A percentile compares a stretch with the other conserved stretches of the same genome.
Evolutionary conservation across 1,140 invertebrate genomes (phyloP).

Genomic region (Nomia melanderi): DNA sequence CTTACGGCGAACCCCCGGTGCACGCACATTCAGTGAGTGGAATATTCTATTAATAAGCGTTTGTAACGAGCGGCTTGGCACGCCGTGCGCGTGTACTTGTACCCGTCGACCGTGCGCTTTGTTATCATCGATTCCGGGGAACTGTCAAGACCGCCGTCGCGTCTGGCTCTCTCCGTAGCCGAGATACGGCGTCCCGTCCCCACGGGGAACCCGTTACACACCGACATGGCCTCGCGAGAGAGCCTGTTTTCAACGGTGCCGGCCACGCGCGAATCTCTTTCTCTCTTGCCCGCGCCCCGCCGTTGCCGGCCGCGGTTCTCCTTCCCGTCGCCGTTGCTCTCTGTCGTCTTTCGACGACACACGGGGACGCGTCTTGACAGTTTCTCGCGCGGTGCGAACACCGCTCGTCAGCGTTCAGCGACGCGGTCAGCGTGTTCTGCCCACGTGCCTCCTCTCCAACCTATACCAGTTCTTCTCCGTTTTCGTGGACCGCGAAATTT

Average conservation of each 20-base stretch:
- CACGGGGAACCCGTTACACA: conserved; percentile 7
- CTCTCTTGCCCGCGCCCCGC: too few species aligned
- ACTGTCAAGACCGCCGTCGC: conserved; percentile 34
- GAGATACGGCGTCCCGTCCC: conserved; percentile 1
- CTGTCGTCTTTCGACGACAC: conserved; percentile 1
- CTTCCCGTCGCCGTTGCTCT: neutral
- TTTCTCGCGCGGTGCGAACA: conserved; percentile 2
- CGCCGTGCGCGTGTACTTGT: too few species aligned
- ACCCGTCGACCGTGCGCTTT: too few species aligned
- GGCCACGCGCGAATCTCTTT: neutral
- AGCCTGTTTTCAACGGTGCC: neutral
- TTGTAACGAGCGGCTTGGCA: too few species aligned
- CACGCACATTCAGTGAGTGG: conserved; percentile 38
- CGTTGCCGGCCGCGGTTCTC: too few species aligned
- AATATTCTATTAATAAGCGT: conserved; percentile 36
- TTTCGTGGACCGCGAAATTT: neutral
- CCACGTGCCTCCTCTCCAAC: conserved; percentile 38
- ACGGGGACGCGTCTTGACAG: conserved; percentile 23
- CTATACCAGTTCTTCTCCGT: conserved; percentile 19
- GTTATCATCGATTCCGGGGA: conserved; percentile 1
- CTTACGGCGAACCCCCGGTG: neutral
- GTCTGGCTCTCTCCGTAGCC: neutral
- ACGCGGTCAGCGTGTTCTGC: conserved; percentile 22
- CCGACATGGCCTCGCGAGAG: conserved; percentile 4
- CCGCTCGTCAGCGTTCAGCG: neutral